These are phyloP conservation scores for Bryconaethiops microstoma DNA, from an alignment of 2,797 vertebrate species.

Conservation along the genomic window DNA sequence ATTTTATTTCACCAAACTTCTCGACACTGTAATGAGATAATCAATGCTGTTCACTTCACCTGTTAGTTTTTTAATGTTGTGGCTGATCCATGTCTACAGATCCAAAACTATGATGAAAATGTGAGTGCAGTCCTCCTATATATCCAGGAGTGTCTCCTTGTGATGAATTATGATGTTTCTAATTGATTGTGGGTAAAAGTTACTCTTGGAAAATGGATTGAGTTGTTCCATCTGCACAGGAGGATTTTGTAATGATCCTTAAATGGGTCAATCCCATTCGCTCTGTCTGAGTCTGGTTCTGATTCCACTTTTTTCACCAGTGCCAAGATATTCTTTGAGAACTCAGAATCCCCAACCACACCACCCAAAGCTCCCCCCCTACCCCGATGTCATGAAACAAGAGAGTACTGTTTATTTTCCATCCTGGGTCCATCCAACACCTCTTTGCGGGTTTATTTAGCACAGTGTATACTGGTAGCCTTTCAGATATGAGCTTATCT, in stretches of 20 bases:
- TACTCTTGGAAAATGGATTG: slow-evolving; percentile 1
- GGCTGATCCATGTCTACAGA: no score
- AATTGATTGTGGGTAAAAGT: background rate
- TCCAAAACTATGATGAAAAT: no score
- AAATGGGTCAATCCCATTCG: background rate
- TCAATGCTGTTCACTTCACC: no score
- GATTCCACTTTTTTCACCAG: background rate
- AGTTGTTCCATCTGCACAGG: background rate
- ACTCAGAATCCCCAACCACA: no score
- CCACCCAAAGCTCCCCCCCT: no score
- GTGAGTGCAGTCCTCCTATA: no score
- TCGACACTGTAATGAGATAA: no score
- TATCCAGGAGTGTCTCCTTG: no score
- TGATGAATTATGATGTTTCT: background rate
- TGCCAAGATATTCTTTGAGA: background rate
- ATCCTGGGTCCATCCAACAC: background rate
- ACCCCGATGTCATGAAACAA: slow-evolving; percentile 10
- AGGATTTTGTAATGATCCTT: background rate
- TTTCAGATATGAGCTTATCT: slow-evolving; percentile 27
- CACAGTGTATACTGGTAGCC: slow-evolving; percentile 31
- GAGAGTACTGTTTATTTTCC: slow-evolving; percentile 29
- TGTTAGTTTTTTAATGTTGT: no score
- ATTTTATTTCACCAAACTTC: no score
- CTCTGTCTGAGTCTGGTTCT: background rate
- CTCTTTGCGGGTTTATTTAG: background rate